phyloP scores from a whole-genome alignment of 1,140 invertebrate genomes.

The Tenebrio molitor region DNA sequence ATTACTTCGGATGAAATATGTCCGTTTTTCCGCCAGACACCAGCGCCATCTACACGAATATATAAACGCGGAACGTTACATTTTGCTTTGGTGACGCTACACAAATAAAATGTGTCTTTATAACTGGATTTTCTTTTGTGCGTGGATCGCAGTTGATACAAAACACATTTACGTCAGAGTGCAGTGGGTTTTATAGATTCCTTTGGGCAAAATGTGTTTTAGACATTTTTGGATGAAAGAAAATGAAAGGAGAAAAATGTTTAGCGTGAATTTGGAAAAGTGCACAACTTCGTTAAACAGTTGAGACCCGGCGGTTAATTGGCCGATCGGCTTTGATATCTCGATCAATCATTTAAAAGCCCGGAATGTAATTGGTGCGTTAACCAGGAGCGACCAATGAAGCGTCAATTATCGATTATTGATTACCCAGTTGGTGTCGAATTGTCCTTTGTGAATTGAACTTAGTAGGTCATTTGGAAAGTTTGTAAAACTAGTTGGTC shows the following conservation, averaged over 20 bases:
- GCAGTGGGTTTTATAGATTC: too few relatives aligned
- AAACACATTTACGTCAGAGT: too few relatives aligned
- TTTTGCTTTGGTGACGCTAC: not conserved
- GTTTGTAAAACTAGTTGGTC: not conserved
- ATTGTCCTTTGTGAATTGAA: constrained; percentile 6
- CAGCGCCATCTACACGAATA: not conserved
- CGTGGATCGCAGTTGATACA: too few relatives aligned
- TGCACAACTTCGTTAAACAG: too few relatives aligned
- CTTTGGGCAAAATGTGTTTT: too few relatives aligned
- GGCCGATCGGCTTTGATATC: constrained; percentile 1
- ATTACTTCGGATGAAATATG: not conserved
- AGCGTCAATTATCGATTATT: constrained; percentile 15
- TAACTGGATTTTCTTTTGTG: too few relatives aligned
- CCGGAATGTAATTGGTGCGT: not conserved
- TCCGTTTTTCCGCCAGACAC: not conserved
- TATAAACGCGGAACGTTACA: not conserved
- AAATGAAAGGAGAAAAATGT: too few relatives aligned
- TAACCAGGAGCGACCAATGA: not conserved
- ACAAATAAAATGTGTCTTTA: too few relatives aligned
- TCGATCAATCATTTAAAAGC: constrained; percentile 15
- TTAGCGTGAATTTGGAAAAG: too few relatives aligned
- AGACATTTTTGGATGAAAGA: too few relatives aligned
- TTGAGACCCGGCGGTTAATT: too few relatives aligned
- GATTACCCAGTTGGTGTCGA: not conserved
- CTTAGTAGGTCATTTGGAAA: not conserved